Evolutionary conservation across 2,113 vertebrate genomes (phyloP), one percentile per base, ranked within the genome.

Genomic region (Lagenorhynchus albirostris): DNA sequence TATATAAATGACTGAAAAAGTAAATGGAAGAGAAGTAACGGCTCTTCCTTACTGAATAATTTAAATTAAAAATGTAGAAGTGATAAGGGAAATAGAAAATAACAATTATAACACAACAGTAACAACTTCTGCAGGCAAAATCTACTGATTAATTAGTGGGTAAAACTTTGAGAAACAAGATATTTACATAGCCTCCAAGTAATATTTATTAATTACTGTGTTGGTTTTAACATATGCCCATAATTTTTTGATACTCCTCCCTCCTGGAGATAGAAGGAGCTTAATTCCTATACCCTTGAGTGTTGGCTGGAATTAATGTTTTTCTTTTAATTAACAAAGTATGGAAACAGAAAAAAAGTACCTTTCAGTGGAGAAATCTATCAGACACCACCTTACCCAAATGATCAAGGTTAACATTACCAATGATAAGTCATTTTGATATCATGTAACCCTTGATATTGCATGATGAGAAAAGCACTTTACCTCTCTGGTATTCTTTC

Each of bases 1-100:
- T 65, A 91, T 91, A 77, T 36, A 95, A 91, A 84, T 94, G 62
- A 71, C 15, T 82, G 15, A 71, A 89, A 53, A 79, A 91, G 87
- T 63, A 84, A 89, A 50, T 41, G 33, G 58, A 33, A 86, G 17
- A 91, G n/a, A 87, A 60, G 60, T 71, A 83, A 38, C 13, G 70
- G 63, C 10, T 23, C n/a, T 41, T 88, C 58, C n/a, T 96, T 63
- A 55, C 6, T 90, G 31, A 89, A 91, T 81, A 96, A 67, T 74
- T 95, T 41, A 86, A 93, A 86, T 63, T 70, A 76, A 76, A 70
- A 92, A 87, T 82, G 80, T 23, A 86, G 15, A 93, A 33, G 23
- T 31, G 89, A 90, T 93, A n/a, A 9, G 31, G 23, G 38, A 94
- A 94, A 70, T 33, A 86, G 47, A 85, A 95, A 84, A 80, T 79